A percentile compares a stretch with the other conserved stretches of the same genome.
phyloP scores from a whole-genome alignment of 1,140 invertebrate species.

The Carcinoscorpius rotundicauda region DNA sequence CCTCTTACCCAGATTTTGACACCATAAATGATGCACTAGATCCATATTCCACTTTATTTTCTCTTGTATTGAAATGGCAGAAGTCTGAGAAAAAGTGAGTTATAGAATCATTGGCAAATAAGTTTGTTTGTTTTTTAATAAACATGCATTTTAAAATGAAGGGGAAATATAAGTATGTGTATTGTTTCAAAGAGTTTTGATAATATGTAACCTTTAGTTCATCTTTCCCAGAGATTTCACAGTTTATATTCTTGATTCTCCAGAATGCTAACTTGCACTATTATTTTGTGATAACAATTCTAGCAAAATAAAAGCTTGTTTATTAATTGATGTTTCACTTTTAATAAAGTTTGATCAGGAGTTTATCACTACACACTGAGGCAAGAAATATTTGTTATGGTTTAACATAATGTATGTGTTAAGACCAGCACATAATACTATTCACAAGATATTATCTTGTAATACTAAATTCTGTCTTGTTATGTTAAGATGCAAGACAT shows the following conservation, averaged over 20 bases:
- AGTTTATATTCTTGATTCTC: not conserved
- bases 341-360: no score
- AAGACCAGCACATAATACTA: no score
- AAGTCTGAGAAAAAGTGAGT: constrained; percentile 52
- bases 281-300: no score
- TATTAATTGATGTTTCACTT: no score
- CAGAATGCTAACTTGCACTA: not conserved
- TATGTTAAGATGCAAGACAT: no score
- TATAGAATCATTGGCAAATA: not conserved
- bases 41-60: constrained; percentile 41
- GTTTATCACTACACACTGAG: no score
- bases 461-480: no score
- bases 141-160: constrained; percentile 13
- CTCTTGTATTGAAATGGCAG: constrained; percentile 54
- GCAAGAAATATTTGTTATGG: no score
- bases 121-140: not conserved
- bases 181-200: not conserved
- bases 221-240: not conserved
- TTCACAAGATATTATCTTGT: no score
- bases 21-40: constrained; percentile 39
- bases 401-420: no score
- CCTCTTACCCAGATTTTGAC: constrained; percentile 56
- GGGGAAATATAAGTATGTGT: constrained; percentile 6
- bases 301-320: no score
- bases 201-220: not conserved